Evolutionary conservation across 2,797 vertebrate genomes (phyloP).

Genomic region (Arrhamphus sclerolepis): DNA sequence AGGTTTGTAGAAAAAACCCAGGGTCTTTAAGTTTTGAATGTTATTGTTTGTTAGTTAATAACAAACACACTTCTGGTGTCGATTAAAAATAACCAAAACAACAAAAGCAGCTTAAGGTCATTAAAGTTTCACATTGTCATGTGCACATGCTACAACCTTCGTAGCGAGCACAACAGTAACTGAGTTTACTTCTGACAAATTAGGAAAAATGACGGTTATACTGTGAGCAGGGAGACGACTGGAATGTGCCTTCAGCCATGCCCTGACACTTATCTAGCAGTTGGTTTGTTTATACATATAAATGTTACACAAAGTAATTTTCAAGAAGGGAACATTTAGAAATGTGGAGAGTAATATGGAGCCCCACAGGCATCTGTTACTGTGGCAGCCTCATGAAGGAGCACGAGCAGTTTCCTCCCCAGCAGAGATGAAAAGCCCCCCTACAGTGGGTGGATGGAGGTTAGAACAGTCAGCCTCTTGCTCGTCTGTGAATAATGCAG

Average conservation of each 20-base stretch:
- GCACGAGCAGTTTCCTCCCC: not conserved
- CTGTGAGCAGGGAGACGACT: not conserved
- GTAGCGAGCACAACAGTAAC: too few relatives aligned
- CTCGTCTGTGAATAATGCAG: slow-evolving; percentile 60
- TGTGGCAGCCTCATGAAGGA: slow-evolving; percentile 25
- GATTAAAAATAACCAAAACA: too few relatives aligned
- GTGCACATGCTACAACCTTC: too few relatives aligned
- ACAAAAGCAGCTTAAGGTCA: too few relatives aligned
- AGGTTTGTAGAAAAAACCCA: too few relatives aligned
- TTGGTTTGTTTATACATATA: slow-evolving; percentile 12
- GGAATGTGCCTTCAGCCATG: not conserved
- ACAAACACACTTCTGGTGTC: too few relatives aligned
- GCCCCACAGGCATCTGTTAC: slow-evolving; percentile 21
- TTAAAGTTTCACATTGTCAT: too few relatives aligned
- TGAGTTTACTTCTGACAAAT: not conserved
- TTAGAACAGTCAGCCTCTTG: slow-evolving; percentile 56
- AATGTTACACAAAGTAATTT: slow-evolving; percentile 9
- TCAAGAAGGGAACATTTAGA: not conserved
- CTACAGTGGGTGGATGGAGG: slow-evolving; percentile 46
- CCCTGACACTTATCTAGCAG: not conserved
- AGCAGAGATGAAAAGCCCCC: slow-evolving; percentile 36
- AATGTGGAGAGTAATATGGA: not conserved
- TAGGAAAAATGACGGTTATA: not conserved
- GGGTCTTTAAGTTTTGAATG: too few relatives aligned
- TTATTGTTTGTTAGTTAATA: too few relatives aligned